These are phyloP conservation scores for Cephonodes hylas DNA, from an alignment of 2,888 invertebrate species.

Conservation along the genomic window DNA sequence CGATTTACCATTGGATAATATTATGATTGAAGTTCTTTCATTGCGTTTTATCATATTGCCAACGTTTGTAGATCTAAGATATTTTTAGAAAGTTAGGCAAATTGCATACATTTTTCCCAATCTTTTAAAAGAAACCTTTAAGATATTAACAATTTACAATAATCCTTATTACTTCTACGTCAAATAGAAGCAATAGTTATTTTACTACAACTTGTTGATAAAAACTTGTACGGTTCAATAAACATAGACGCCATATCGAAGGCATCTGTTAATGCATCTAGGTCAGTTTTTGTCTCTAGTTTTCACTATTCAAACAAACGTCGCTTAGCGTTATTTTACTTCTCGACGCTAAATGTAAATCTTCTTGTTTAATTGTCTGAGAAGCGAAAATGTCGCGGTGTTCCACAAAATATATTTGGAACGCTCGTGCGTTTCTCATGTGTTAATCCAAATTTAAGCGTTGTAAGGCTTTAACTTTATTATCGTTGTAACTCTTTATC, in stretches of 20 bases:
- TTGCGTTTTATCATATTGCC: not conserved
- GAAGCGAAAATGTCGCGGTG: slow-evolving; percentile 34
- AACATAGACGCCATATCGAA: slow-evolving; percentile 37
- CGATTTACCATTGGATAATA: too few species aligned
- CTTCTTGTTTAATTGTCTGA: slow-evolving; percentile 43
- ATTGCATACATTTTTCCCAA: not conserved
- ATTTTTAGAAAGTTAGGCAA: not conserved
- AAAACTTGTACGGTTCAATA: slow-evolving; percentile 55
- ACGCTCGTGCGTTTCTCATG: slow-evolving; percentile 32
- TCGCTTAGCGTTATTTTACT: slow-evolving; percentile 35
- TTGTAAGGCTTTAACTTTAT: slow-evolving; percentile 31
- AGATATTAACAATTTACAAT: not conserved
- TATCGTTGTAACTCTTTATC: slow-evolving; percentile 29
- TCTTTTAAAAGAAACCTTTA: not conserved
- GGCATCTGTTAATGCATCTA: slow-evolving; percentile 61
- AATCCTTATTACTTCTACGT: not conserved
- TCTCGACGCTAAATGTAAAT: slow-evolving; percentile 35
- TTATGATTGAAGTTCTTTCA: not conserved
- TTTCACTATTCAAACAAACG: slow-evolving; percentile 67
- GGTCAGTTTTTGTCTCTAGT: slow-evolving; percentile 61
- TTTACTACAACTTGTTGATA: slow-evolving; percentile 13
- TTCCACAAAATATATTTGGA: slow-evolving; percentile 28
- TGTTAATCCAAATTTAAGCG: slow-evolving; percentile 32
- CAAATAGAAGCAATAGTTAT: not conserved
- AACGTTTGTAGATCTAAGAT: not conserved